phyloP scores from a whole-genome alignment of 2,888 invertebrate genomes.

The Sclerodermus sp. region DNA sequence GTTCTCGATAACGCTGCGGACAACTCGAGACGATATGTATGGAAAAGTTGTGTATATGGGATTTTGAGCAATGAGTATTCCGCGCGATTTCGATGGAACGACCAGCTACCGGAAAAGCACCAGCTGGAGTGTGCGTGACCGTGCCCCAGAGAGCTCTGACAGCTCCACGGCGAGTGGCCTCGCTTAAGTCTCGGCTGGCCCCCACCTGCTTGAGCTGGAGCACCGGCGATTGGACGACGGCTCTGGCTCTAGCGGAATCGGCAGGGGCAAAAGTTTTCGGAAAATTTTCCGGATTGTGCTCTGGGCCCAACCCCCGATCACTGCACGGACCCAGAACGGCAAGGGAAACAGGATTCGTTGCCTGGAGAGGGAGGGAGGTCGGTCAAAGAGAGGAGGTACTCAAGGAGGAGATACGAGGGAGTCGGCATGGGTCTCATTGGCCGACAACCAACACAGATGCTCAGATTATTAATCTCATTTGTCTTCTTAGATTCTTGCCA shows the following conservation, averaged over 20 bases:
- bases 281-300: constrained; percentile 44
- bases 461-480: too few species aligned
- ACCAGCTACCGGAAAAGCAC: constrained; percentile 34
- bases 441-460: too few species aligned
- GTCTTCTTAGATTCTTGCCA: too few species aligned
- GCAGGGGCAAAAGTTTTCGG: constrained; percentile 48
- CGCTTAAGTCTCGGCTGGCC: constrained; percentile 56
- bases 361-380: constrained; percentile 6
- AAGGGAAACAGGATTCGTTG: not conserved
- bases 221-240: constrained; percentile 47
- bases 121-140: constrained; percentile 54
- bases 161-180: constrained; percentile 58
- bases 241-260: constrained; percentile 48
- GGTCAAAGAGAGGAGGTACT: constrained; percentile 5
- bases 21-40: not conserved
- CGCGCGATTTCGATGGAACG: not conserved
- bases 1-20: not conserved
- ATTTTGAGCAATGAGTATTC: constrained; percentile 10
- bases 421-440: not conserved
- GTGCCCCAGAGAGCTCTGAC: constrained; percentile 59
- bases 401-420: constrained; percentile 8
- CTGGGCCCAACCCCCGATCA: constrained; percentile 25
- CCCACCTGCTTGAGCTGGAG: constrained; percentile 43
- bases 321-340: not conserved
- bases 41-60: constrained; percentile 2